phyloP scores from a whole-genome alignment of 1,140 invertebrate species.

The Aphidius gifuensis region DNA sequence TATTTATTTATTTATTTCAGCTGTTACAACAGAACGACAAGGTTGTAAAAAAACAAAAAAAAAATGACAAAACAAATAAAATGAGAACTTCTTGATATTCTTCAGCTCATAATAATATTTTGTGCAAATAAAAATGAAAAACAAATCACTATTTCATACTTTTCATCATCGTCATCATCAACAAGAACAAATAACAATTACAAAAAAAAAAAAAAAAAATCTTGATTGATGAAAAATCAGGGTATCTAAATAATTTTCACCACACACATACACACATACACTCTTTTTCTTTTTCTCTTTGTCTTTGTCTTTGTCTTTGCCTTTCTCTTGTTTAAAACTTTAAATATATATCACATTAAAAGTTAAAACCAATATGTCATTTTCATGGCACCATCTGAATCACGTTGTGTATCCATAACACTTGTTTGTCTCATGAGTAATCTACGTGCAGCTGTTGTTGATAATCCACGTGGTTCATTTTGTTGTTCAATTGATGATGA shows the following conservation, averaged over 20 bases:
- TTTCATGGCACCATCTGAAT: constrained; percentile 73
- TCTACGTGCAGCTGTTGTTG: constrained; percentile 46
- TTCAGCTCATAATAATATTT: too few species aligned
- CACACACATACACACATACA: too few species aligned
- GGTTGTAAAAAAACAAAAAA: constrained; percentile 54
- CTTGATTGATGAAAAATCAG: too few species aligned
- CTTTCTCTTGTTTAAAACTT: background rate
- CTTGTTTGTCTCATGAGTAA: constrained; percentile 68
- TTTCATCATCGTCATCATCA: too few species aligned
- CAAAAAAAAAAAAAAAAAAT: too few species aligned
- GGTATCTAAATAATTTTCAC: too few species aligned
- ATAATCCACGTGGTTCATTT: constrained; percentile 11
- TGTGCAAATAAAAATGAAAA: too few species aligned
- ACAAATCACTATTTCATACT: too few species aligned
- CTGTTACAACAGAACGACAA: constrained; percentile 72
- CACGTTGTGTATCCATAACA: constrained; percentile 73
- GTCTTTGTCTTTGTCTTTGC: too few species aligned
- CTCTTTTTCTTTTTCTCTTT: too few species aligned
- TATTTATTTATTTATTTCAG: constrained; percentile 55
- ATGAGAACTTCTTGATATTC: background rate
- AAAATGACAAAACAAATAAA: background rate
- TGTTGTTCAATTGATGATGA: background rate
- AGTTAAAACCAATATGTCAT: constrained; percentile 80
- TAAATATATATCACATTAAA: background rate
- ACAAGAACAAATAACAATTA: too few species aligned